Evolutionary conservation across 1,140 invertebrate species (phyloP).

Genomic region (Cyphomyrmex costatus): DNA sequence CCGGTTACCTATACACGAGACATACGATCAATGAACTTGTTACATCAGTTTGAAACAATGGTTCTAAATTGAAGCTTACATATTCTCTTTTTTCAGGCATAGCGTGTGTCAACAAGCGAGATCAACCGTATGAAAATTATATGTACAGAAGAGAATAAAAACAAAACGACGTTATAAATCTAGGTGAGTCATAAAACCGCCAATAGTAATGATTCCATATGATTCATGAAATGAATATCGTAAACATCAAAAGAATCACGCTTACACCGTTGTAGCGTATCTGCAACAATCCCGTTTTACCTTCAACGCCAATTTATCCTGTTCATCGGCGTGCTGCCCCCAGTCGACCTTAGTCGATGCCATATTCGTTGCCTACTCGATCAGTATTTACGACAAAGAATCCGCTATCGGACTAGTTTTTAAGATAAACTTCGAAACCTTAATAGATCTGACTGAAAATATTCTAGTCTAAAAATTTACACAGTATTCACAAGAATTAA

Average conservation of each 20-base stretch:
- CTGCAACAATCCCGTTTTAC: constrained; percentile 68
- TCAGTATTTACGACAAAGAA: not conserved
- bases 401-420: not conserved
- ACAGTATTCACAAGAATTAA: too few species aligned
- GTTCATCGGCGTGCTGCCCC: constrained; percentile 85
- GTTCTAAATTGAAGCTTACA: constrained; percentile 56
- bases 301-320: constrained; percentile 84
- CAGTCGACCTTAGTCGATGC: constrained; percentile 79
- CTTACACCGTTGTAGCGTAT: not conserved
- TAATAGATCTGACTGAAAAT: not conserved
- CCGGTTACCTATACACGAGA: constrained; percentile 75
- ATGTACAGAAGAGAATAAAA: not conserved
- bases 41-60: not conserved
- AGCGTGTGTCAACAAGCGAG: not conserved
- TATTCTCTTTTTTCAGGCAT: not conserved
- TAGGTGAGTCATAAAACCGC: not conserved
- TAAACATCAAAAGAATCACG: not conserved
- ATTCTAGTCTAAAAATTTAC: too few species aligned
- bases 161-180: not conserved
- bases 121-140: not conserved
- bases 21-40: not conserved
- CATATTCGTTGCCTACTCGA: constrained; percentile 69
- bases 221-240: not conserved
- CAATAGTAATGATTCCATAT: not conserved
- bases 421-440: not conserved